These are phyloP conservation scores for Orchesellides sinensis DNA, from an alignment of 2,888 invertebrate genomes.

Conservation along the genomic window DNA sequence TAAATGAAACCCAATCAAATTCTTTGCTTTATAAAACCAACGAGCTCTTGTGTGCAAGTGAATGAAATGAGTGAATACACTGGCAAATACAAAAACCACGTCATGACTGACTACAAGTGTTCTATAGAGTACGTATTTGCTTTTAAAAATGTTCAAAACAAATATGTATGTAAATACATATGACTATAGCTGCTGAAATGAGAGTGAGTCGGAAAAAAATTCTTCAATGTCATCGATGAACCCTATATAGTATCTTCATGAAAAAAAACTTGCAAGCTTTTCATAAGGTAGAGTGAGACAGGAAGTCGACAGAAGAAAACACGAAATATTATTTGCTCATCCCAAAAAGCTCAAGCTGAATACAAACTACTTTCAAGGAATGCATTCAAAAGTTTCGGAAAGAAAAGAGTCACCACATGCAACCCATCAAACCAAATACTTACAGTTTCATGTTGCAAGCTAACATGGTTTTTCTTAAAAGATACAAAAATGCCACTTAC, in stretches of 20 bases:
- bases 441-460: slow-evolving; percentile 23
- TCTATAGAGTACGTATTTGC: neutral
- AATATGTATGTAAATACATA: no score
- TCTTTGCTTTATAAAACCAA: no score
- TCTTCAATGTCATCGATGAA: slow-evolving; percentile 52
- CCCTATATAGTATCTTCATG: slow-evolving; percentile 5
- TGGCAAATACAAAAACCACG: slow-evolving; percentile 11
- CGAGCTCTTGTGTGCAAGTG: no score
- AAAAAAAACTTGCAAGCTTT: slow-evolving; percentile 49
- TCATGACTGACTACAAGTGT: neutral
- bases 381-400: slow-evolving; percentile 56
- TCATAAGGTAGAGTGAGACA: neutral
- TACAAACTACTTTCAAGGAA: slow-evolving; percentile 59
- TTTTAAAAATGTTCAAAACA: no score
- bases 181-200: neutral
- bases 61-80: neutral
- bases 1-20: slow-evolving; percentile 36
- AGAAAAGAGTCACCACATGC: neutral
- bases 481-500: slow-evolving; percentile 28
- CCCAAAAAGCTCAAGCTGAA: slow-evolving; percentile 48
- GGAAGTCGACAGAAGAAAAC: slow-evolving; percentile 23
- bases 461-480: slow-evolving; percentile 24
- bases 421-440: slow-evolving; percentile 3
- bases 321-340: slow-evolving; percentile 61
- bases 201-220: slow-evolving; percentile 44